Base-by-base conservation (phyloP, 2,888 invertebrate species). In the Agonopterix arenella region DNA sequence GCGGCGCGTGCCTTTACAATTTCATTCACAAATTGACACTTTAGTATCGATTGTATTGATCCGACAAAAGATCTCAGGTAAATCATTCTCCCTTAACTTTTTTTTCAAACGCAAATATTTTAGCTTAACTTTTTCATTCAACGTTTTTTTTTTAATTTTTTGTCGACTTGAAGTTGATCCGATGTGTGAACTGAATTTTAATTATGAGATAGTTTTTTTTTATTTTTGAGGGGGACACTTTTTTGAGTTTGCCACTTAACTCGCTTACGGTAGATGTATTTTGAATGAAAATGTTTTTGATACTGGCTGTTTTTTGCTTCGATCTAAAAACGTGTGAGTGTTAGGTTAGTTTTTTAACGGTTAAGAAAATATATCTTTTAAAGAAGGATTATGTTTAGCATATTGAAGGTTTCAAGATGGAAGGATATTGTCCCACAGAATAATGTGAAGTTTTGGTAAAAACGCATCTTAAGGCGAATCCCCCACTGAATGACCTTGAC, bases 141-240 rank as follows among this genome's bases (percentile, higher is more conserved):
- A 5, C 5, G 0, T 28, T 28, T 28, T 28, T 28, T 28, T 28
- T 18, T 45, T 18, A 40, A 51, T 47, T 60, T 59, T 59, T 62
- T 63, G 60, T 64, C 53, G 51, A 56, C 58, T 52, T 57, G 53
- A 59, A 62, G 59, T 63, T 68, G 61, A 75, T 70, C 62, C 64
- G 57, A 68, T 67, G 73, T 76, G 76, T 66, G 76, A 77, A 72
- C 70, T 57, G 70, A 71, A 73, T 73, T 60, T 68, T 64, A 68
- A 73, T 68, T 53, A 56, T 66, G 68, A 50, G 64, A 68, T 55
- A 54, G 47, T 63, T 70, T 66, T 68, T n/a, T 67, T 70, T 64
- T 57, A 51, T 52, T 51, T 54, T 52, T 58, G 48, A 47, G 58
- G 57, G 59, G 54, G 49, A n/a, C 28, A 53, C 51, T 61, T 64